Conservation (phyloP, 1,140 invertebrate genomes). For the Bombus turneri region DNA sequence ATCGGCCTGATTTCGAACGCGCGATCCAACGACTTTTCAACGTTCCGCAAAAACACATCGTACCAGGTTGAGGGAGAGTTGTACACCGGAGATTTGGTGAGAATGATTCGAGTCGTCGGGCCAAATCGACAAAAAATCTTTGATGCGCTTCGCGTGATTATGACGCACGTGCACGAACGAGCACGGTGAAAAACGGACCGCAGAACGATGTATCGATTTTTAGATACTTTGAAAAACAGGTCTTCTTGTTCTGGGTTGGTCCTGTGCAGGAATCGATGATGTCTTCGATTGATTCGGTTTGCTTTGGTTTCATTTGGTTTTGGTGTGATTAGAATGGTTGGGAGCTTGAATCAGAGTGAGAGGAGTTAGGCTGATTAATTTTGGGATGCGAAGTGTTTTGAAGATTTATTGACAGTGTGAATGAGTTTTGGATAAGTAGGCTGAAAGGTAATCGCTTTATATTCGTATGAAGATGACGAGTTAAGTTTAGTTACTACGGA, state of each 20-base stretch:
- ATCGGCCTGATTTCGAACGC: conserved; percentile 28
- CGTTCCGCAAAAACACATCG: conserved; percentile 23
- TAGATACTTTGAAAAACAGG: not conserved
- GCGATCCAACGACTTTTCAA: conserved; percentile 11
- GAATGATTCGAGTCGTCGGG: conserved; percentile 33
- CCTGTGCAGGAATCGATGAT: not conserved
- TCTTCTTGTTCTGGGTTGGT: not conserved
- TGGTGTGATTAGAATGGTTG: not conserved
- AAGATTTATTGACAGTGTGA: not conserved
- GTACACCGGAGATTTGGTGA: conserved; percentile 20
- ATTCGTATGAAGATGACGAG: no score
- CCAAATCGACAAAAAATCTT: conserved; percentile 23
- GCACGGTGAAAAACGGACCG: not conserved
- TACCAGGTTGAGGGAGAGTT: not conserved
- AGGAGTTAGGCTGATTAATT: not conserved
- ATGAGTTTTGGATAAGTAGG: not conserved
- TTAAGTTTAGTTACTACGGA: no score
- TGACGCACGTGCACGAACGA: conserved; percentile 34
- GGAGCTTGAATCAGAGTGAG: fast-evolving
- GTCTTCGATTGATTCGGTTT: not conserved
- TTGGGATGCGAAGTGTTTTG: no score
- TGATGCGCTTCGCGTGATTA: conserved; percentile 1
- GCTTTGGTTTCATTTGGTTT: no score
- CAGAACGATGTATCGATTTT: conserved; percentile 31
- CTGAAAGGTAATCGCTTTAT: no score